Evolutionary conservation across 2,888 invertebrate species (phyloP).

Genomic region (Scaptomyza tumidula): DNA sequence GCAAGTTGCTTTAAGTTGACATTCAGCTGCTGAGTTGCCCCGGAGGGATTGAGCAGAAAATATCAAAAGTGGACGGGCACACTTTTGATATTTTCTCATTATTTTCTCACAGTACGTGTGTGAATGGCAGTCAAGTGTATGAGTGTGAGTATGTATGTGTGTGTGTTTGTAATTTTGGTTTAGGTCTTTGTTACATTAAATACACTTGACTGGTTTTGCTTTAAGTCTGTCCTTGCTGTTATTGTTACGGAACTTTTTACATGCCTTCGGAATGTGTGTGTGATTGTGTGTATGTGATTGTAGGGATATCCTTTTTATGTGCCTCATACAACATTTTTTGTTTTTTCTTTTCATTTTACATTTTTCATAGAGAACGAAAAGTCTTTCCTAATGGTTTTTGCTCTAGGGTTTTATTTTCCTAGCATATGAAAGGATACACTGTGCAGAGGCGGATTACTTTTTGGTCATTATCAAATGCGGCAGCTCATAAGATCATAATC

Average conservation of each 20-base stretch:
- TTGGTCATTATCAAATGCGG: conserved; percentile 57
- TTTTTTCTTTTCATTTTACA: conserved; percentile 47
- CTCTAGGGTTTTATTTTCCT: conserved; percentile 25
- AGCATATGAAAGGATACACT: conserved; percentile 19
- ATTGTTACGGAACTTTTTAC: conserved; percentile 55
- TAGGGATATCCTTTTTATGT: conserved; percentile 51
- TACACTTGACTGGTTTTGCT: conserved; percentile 74
- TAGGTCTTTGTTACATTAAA: conserved; percentile 78
- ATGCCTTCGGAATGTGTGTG: conserved; percentile 31
- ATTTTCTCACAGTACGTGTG: conserved; percentile 59
- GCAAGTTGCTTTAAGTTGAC: conserved; percentile 73
- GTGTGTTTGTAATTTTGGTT: conserved; percentile 65
- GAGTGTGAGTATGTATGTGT: conserved; percentile 15
- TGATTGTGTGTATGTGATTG: conserved; percentile 6
- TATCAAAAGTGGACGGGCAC: conserved; percentile 59
- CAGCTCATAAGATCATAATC: conserved; percentile 76
- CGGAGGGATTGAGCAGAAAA: conserved; percentile 40
- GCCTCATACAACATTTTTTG: conserved; percentile 34
- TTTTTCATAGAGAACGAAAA: conserved; percentile 31
- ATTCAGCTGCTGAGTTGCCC: conserved; percentile 54
- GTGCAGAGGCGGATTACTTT: conserved; percentile 12
- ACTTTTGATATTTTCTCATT: conserved; percentile 77
- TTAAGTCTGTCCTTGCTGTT: conserved; percentile 54
- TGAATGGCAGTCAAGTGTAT: conserved; percentile 42
- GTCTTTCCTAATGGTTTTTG: conserved; percentile 57